Evolutionary conservation across 2,797 vertebrate genomes (phyloP).

Genomic region (Notolepis coatsorum): DNA sequence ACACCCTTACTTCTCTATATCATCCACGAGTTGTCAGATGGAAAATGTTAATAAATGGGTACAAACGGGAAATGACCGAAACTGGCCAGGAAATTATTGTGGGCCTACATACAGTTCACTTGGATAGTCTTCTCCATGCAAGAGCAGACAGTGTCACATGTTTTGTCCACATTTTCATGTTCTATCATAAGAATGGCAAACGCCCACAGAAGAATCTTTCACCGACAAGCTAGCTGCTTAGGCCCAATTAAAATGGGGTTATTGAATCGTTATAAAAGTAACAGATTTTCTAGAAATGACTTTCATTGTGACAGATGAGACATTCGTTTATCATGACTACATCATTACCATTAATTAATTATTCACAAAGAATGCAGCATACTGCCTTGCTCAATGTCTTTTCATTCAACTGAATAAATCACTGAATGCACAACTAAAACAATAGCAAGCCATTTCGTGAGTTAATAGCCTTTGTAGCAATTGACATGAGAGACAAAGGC

Average conservation of each 20-base stretch:
- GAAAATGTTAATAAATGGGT: neutral
- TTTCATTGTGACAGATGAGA: conserved; percentile 83
- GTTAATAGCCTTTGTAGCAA: conserved; percentile 87
- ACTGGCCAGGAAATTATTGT: conserved; percentile 37
- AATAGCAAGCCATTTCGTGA: conserved; percentile 82
- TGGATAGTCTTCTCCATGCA: conserved; percentile 51
- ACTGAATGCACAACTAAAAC: conserved; percentile 85
- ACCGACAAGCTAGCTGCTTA: conserved; percentile 80
- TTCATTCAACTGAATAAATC: conserved; percentile 81
- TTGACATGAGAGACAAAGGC: conserved; percentile 86
- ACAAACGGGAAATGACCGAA: too few relatives aligned
- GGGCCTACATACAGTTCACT: conserved; percentile 42
- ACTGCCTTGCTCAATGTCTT: conserved; percentile 83
- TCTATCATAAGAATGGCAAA: conserved; percentile 77
- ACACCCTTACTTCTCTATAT: conserved; percentile 41
- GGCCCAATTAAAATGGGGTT: conserved; percentile 82
- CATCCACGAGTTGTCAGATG: conserved; percentile 5
- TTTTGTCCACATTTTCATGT: conserved; percentile 68
- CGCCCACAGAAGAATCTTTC: conserved; percentile 69
- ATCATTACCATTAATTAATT: conserved; percentile 86
- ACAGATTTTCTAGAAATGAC: conserved; percentile 76
- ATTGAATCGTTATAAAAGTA: conserved; percentile 80
- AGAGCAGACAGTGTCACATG: conserved; percentile 63
- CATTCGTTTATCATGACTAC: conserved; percentile 86
- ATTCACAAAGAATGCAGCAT: conserved; percentile 82